Conservation (phyloP, 2,888 invertebrate species). For the Troides helena region DNA sequence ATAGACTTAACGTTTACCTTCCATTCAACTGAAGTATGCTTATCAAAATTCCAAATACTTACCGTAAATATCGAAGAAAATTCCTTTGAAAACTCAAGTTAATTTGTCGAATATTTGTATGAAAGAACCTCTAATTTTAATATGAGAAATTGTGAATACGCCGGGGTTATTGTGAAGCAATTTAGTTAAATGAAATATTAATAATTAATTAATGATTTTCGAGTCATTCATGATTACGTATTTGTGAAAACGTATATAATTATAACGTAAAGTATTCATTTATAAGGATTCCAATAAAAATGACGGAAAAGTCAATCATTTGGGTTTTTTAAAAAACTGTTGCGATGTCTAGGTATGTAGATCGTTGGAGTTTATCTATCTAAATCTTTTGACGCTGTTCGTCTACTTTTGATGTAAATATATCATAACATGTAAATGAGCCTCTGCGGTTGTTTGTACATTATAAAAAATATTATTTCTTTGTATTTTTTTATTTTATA, state of each 20-base stretch:
- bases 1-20: slow-evolving; percentile 19
- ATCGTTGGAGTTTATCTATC: background rate
- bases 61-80: slow-evolving; percentile 24
- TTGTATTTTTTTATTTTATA: background rate
- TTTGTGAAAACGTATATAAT: background rate
- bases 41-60: slow-evolving; percentile 27
- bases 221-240: background rate
- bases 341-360: no score
- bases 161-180: background rate
- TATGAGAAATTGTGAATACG: slow-evolving; percentile 1
- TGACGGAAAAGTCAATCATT: background rate
- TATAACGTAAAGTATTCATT: background rate
- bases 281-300: background rate
- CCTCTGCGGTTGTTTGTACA: background rate
- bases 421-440: background rate
- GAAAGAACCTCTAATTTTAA: slow-evolving; percentile 15
- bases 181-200: background rate
- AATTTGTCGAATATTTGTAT: slow-evolving; percentile 21
- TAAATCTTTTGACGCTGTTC: background rate
- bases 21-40: slow-evolving; percentile 25
- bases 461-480: background rate
- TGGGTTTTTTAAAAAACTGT: no score
- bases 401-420: background rate
- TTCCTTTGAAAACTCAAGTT: slow-evolving; percentile 23
- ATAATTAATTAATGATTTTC: background rate